Conservation (phyloP, 2,113 vertebrate species). For the Ptilonorhynchus violaceus region DNA sequence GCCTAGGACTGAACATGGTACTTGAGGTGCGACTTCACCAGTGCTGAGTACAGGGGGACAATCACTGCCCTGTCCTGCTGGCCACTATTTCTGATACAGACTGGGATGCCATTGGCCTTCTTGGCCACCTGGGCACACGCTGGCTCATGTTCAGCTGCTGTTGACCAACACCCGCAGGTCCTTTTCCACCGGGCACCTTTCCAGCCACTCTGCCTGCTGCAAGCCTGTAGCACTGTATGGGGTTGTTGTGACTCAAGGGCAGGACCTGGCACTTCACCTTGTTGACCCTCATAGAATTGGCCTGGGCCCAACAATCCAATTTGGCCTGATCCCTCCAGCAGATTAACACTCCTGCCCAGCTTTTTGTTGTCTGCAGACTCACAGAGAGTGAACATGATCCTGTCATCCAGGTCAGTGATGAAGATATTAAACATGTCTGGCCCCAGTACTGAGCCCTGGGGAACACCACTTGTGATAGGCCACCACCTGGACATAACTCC, state of each 20-base stretch:
- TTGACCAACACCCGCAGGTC: neutral
- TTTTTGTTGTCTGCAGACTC: neutral
- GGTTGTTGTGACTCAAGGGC: neutral
- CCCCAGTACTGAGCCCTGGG: neutral
- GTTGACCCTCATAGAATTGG: neutral
- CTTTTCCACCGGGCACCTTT: neutral
- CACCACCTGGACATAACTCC: neutral
- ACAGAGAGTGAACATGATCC: neutral
- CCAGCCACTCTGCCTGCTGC: neutral
- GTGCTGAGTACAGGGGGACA: neutral
- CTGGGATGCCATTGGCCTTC: neutral
- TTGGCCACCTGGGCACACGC: neutral
- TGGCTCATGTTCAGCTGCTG: neutral
- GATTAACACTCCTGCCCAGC: neutral
- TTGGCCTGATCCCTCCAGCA: neutral
- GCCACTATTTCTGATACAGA: neutral
- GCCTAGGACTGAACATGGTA: neutral
- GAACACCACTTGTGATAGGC: neutral
- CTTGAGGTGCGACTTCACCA: neutral
- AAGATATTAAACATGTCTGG: neutral
- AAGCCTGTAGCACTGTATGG: neutral
- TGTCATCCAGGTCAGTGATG: neutral
- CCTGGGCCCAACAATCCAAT: neutral
- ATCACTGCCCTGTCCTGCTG: neutral
- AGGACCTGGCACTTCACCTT: neutral